These are phyloP conservation scores for Flexamia atlantica DNA, from an alignment of 2,888 invertebrate species.

Conservation along the genomic window DNA sequence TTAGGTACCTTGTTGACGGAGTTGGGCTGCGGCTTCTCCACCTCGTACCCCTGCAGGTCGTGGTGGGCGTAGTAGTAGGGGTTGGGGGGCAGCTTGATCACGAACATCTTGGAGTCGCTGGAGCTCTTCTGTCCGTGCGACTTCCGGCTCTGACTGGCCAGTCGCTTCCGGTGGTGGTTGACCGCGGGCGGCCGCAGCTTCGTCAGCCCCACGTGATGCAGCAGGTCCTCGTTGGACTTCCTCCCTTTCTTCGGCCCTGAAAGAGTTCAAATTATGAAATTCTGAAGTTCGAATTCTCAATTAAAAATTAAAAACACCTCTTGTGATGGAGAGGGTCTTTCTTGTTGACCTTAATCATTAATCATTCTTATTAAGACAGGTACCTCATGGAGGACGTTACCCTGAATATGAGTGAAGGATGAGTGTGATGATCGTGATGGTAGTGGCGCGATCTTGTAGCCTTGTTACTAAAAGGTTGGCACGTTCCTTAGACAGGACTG, in stretches of 20 bases:
- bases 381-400: too few relatives aligned
- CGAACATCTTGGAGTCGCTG: conserved; percentile 86
- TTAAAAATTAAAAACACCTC: too few relatives aligned
- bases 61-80: conserved; percentile 87
- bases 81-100: conserved; percentile 92
- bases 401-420: too few relatives aligned
- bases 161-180: conserved; percentile 89
- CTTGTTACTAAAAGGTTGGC: too few relatives aligned
- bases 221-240: conserved; percentile 80
- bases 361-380: too few relatives aligned
- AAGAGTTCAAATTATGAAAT: too few relatives aligned
- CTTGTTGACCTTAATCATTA: too few relatives aligned
- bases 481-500: too few relatives aligned
- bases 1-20: conserved; percentile 57
- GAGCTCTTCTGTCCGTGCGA: conserved; percentile 68
- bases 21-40: conserved; percentile 72
- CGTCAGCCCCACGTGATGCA: conserved; percentile 86
- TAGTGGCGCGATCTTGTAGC: too few relatives aligned
- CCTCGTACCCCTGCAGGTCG: conserved; percentile 75
- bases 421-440: too few relatives aligned
- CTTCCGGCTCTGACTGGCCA: conserved; percentile 78
- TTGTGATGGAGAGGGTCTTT: too few relatives aligned
- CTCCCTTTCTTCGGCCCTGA: conserved; percentile 51
- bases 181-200: conserved; percentile 83
- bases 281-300: too few relatives aligned